Percentiles rank a stretch among this genome's conserved stretches.
phyloP scores from a whole-genome alignment of 2,113 vertebrate genomes.

The Elaphurus davidianus region DNA sequence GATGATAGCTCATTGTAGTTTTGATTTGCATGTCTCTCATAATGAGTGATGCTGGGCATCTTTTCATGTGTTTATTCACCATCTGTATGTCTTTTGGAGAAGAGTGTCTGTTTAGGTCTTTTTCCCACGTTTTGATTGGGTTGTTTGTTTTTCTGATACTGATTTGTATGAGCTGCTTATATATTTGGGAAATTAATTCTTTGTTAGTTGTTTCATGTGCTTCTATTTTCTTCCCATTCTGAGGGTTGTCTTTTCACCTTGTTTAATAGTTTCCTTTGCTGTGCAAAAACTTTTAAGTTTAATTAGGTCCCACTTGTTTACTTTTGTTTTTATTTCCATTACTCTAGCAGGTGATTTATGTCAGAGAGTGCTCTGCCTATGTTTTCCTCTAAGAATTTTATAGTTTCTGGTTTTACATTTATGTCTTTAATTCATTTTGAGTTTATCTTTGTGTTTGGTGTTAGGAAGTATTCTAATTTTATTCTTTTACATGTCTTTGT shows the following conservation, averaged over 20 bases:
- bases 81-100: not conserved
- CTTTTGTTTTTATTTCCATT: not conserved
- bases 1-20: not conserved
- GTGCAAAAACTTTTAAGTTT: not conserved
- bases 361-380: not conserved
- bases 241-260: not conserved
- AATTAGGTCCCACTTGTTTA: not conserved
- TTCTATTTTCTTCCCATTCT: not conserved
- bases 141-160: not conserved
- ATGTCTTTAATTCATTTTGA: not conserved
- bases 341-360: not conserved
- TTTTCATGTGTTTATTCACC: not conserved
- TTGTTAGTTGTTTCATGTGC: not conserved
- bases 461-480: not conserved
- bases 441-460: not conserved
- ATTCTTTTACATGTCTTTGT: not conserved
- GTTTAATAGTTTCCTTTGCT: not conserved
- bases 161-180: not conserved
- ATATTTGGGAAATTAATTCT: not conserved
- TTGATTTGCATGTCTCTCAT: not conserved
- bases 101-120: not conserved
- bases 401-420: not conserved
- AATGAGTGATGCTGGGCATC: not conserved
- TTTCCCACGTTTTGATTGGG: not conserved
- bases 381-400: not conserved